phyloP scores from a whole-genome alignment of 2,888 invertebrate genomes.

The Allygus modestus region DNA sequence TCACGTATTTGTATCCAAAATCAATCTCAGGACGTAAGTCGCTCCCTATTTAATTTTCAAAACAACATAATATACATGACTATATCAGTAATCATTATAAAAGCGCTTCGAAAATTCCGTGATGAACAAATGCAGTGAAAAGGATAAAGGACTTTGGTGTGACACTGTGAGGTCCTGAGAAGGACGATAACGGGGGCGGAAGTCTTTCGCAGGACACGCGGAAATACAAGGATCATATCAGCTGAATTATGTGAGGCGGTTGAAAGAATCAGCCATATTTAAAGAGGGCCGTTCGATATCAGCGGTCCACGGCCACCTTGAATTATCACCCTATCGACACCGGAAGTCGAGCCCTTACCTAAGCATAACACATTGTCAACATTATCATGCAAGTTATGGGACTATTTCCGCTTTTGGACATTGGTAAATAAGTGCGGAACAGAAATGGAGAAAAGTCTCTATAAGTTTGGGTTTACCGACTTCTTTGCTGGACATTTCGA shows the following conservation, averaged over 20 bases:
- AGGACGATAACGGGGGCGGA: constrained; percentile 11
- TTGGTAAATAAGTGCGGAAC: neutral
- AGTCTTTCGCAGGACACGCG: constrained; percentile 9
- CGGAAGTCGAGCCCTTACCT: constrained; percentile 46
- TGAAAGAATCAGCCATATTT: constrained; percentile 50
- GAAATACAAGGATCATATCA: constrained; percentile 49
- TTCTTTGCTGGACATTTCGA: constrained; percentile 2
- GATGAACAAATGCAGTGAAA: no score
- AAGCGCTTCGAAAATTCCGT: no score
- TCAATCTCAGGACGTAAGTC: no score
- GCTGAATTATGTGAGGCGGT: constrained; percentile 42
- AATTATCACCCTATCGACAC: constrained; percentile 44
- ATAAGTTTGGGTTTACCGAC: constrained; percentile 7
- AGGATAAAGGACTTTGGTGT: neutral
- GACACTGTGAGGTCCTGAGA: neutral
- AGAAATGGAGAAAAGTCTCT: constrained; percentile 11
- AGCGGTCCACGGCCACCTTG: constrained; percentile 10
- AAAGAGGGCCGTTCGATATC: constrained; percentile 35
- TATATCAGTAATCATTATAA: no score
- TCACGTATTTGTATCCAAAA: no score
- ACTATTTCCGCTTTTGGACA: constrained; percentile 48
- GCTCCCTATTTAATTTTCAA: no score
- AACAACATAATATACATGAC: no score
- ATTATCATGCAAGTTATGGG: constrained; percentile 47
- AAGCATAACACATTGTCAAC: constrained; percentile 49